Conservation (phyloP, 2,113 vertebrate genomes). For the Martes martes region DNA sequence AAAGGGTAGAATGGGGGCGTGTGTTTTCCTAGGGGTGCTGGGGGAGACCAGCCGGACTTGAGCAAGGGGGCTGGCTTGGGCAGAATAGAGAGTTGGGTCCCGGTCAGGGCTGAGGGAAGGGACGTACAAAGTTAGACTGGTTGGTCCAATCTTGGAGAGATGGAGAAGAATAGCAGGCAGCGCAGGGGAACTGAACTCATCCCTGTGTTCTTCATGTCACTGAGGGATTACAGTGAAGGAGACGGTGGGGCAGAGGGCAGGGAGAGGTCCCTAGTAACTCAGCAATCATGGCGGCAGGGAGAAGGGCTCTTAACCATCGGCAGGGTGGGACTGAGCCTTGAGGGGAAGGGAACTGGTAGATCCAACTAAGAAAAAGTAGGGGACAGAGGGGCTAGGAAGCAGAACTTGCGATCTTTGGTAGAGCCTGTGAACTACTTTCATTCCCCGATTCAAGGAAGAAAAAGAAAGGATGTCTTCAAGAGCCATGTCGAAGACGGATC, state of each 20-base stretch:
- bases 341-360: background rate
- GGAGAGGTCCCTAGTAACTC: background rate
- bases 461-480: background rate
- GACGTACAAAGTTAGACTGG: background rate
- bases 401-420: rapidly evolving
- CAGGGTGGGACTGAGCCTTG: background rate
- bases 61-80: background rate
- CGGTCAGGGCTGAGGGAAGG: background rate
- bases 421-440: background rate
- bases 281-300: rapidly evolving
- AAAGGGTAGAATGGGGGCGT: background rate
- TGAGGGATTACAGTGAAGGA: background rate
- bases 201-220: background rate
- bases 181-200: background rate
- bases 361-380: background rate
- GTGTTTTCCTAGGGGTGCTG: background rate
- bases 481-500: background rate
- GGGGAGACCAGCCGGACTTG: background rate
- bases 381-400: too few relatives aligned
- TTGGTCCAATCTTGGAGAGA: too few relatives aligned
- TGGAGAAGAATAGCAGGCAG: too few relatives aligned
- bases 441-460: background rate
- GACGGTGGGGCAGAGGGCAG: background rate
- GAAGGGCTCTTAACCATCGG: background rate
- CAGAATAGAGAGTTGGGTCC: background rate